Evolutionary conservation across 2,888 invertebrate genomes (phyloP), one percentile per base, ranked within the genome.

Genomic region (Microdon myrmicae): DNA sequence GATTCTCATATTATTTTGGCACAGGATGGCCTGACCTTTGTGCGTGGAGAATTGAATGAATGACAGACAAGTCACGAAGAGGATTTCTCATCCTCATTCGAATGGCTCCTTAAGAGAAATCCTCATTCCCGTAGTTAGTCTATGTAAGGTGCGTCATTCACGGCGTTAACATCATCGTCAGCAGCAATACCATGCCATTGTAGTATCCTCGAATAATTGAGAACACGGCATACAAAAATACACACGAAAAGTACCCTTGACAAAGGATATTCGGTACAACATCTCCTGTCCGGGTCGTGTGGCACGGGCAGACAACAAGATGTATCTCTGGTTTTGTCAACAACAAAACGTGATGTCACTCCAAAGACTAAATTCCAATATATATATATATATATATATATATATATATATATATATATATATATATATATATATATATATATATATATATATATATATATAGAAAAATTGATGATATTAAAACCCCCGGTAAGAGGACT

Each of bases 191-290:
- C 45, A 35, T 35, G 45, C 47, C 45, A 47, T 47, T 35, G 47
- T 64, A 58, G 64, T 64, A 45, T 48, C 45, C 38, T 47, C 31
- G 56, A 22, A 37, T 64, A 58, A 64, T 64, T 64, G 58, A 64
- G 58, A 53, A 45, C 31, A 41, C 9, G 41, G 23, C 41, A 58
- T 28, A 44, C 45, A 29, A 55, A 61, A 61, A 58, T 48, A 58
- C n/a, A n/a, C n/a, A n/a, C n/a, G n/a, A n/a, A n/a, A 49, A 44
- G 38, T 34, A 48, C 26, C 41, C 35, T 32, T 43, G 14, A 51
- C 38, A 28, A 22, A 39, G 12, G 6, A 28, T 35, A 25, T 37
- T 51, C 43, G 37, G 39, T 54, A 54, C 53, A 35, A 47, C 53
- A 47, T 39, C 22, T 39, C 19, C 31, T 43, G 47, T 47, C 43